Percentiles rank a stretch among this genome's conserved stretches.
Conservation (phyloP, 2,797 vertebrate genomes). For the Rhinella marina region DNA sequence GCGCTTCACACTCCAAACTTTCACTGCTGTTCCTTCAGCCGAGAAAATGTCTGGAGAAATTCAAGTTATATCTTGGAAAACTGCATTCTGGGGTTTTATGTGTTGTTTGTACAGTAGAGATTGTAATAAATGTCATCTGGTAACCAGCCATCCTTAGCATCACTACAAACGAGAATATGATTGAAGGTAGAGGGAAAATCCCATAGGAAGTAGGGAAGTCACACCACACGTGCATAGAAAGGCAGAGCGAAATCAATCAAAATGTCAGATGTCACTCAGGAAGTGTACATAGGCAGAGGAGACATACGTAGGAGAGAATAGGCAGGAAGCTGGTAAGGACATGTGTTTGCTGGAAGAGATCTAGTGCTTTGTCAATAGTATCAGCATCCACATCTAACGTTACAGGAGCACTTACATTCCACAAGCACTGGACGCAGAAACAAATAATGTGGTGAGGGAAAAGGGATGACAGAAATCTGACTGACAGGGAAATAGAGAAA, state of each 20-base stretch:
- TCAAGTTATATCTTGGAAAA: constrained; percentile 18
- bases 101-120: neutral
- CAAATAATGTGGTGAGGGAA: neutral
- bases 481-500: neutral
- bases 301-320: constrained; percentile 70
- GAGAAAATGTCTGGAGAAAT: constrained; percentile 35
- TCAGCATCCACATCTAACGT: constrained; percentile 62
- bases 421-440: neutral
- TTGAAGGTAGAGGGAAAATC: neutral
- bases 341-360: constrained; percentile 65
- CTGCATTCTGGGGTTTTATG: constrained; percentile 10
- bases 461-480: neutral
- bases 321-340: constrained; percentile 47
- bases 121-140: neutral
- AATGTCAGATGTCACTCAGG: constrained; percentile 64
- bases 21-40: constrained; percentile 29
- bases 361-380: constrained; percentile 67
- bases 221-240: neutral
- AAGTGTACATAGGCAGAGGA: constrained; percentile 68
- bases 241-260: constrained; percentile 15
- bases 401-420: constrained; percentile 51
- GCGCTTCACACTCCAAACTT: constrained; percentile 11
- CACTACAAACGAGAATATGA: neutral
- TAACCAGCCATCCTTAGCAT: neutral
- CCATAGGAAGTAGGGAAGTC: neutral